Evolutionary conservation across 1,140 invertebrate genomes (phyloP), one percentile per base, ranked within the genome.

Genomic region (Aphidius gifuensis): DNA sequence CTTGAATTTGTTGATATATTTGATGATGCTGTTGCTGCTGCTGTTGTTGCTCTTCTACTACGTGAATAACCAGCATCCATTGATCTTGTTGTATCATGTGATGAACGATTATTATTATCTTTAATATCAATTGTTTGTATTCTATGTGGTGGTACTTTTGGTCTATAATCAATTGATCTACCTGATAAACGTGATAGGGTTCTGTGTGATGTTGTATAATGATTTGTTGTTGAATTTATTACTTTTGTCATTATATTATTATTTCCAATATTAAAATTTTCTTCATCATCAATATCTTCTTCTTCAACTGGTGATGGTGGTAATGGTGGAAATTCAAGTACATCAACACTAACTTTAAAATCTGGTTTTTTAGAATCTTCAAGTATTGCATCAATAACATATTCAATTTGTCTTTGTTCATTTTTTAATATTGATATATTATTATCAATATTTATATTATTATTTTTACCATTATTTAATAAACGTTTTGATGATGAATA

Each of bases 291-390:
- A 67, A 88, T 88, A 64, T 90, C 88, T 66, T 90, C 88, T 67
- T 88, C 87, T 56, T 88, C 87, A 0, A 91, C 88, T 3, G 89
- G 89, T 0, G 88, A 90, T 3, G 89, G 87, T 7, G 90, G 90
- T 46, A 92, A 75, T 40, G 91, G 90, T n/a, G 90, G 90, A 65
- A 92, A 91, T 63, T 90, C 90, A 11, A 85, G 64, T 38, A 84
- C 81, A 58, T 84, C 83, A 1, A 84, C 82, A 63, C 78, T 80
- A 60, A 80, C 79, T 73, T 81, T 76, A 60, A 81, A 81, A 7
- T 80, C 75, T 4, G 78, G 77, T 66, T 81, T 81, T 58, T 81
- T 81, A 16, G 80, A 81, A 49, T 81, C 77, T 53, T 81, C 78
- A 9, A 81, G 68, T 60, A 81, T 81, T 1, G 79, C 78, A 47